phyloP scores from a whole-genome alignment of 2,113 vertebrate species.

The Hippocampus zosterae region DNA sequence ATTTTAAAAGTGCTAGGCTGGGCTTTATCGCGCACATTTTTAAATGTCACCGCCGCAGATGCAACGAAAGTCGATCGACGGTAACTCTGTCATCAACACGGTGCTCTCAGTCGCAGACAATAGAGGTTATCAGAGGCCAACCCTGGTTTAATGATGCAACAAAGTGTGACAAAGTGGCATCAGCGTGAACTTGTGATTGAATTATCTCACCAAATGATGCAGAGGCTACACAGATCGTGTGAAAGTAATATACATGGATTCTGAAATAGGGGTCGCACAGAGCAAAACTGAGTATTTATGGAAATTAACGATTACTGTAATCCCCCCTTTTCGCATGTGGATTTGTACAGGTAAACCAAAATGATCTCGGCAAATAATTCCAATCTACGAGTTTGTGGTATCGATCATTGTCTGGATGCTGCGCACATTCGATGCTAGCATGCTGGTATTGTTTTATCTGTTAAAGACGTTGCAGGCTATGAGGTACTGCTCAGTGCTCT shows the following conservation, averaged over 20 bases:
- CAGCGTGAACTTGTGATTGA: neutral
- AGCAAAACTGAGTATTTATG: neutral
- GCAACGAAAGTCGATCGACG: conserved; percentile 27
- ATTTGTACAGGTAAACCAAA: too few relatives aligned
- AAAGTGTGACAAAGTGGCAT: neutral
- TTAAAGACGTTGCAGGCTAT: neutral
- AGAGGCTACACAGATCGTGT: neutral
- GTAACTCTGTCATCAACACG: conserved; percentile 23
- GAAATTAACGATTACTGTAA: neutral
- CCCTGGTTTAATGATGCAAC: conserved; percentile 29
- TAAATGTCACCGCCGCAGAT: conserved; percentile 19
- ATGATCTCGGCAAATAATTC: too few relatives aligned
- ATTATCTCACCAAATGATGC: conserved; percentile 4
- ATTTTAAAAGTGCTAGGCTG: conserved; percentile 17
- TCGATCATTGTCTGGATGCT: neutral
- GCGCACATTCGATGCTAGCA: neutral
- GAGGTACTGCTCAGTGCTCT: neutral
- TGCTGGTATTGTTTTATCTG: neutral
- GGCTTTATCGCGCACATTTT: conserved; percentile 7
- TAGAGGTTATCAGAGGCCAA: conserved; percentile 26
- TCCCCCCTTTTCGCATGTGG: too few relatives aligned
- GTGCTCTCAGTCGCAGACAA: conserved; percentile 20
- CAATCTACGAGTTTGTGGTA: too few relatives aligned
- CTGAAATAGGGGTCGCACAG: neutral
- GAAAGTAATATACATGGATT: neutral